A percentile compares a stretch with the other conserved stretches of the same genome.
phyloP scores from a whole-genome alignment of 2,888 invertebrate species.

The Caenorhabditis angaria region DNA sequence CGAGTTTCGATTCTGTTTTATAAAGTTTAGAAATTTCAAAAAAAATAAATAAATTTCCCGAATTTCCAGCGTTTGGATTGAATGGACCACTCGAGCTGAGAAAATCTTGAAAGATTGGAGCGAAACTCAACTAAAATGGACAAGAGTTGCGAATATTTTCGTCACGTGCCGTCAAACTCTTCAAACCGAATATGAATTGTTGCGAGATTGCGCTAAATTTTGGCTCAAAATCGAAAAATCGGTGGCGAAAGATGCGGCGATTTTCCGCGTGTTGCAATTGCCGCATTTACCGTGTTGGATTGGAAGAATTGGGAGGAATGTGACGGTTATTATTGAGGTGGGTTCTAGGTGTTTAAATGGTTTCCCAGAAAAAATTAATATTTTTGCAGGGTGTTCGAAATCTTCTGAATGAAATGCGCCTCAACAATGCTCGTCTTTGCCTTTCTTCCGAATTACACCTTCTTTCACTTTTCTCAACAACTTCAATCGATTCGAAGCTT shows the following conservation, averaged over 20 bases:
- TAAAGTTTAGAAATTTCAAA: background rate
- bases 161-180: constrained; percentile 36
- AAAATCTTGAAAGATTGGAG: constrained; percentile 27
- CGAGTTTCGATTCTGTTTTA: too few species aligned
- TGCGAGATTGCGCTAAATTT: constrained; percentile 51
- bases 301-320: constrained; percentile 22
- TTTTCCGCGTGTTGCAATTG: constrained; percentile 53
- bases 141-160: constrained; percentile 36
- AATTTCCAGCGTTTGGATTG: constrained; percentile 33
- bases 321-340: constrained; percentile 37
- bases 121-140: constrained; percentile 41
- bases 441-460: constrained; percentile 56
- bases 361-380: too few species aligned
- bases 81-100: constrained; percentile 35
- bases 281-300: constrained; percentile 62
- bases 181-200: constrained; percentile 34
- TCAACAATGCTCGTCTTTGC: constrained; percentile 46
- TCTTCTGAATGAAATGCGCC: constrained; percentile 49
- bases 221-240: constrained; percentile 45
- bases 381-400: constrained; percentile 53
- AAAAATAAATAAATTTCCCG: background rate
- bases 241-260: constrained; percentile 42
- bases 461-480: constrained; percentile 53
- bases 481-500: constrained; percentile 41
- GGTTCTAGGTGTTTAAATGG: too few species aligned